Evolutionary conservation across 2,797 vertebrate genomes (phyloP).

Genomic region (Babyrousa celebensis): DNA sequence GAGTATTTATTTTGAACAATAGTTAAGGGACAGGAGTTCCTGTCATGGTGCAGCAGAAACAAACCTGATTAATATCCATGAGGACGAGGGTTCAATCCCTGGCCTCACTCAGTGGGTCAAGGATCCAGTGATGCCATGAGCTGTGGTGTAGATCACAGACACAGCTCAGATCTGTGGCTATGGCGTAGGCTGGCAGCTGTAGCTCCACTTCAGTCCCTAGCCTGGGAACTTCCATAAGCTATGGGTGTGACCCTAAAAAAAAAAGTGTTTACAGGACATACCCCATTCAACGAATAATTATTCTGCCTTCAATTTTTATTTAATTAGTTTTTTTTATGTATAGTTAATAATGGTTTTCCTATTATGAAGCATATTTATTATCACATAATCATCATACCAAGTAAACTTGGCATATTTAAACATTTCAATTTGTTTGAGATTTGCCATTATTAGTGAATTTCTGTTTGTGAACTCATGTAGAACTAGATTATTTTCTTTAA

Average conservation of each 20-base stretch:
- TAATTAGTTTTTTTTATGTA: background rate
- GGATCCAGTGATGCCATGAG: too few species aligned
- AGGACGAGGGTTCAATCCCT: too few species aligned
- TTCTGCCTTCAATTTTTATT: background rate
- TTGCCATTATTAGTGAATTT: background rate
- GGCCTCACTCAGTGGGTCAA: too few species aligned
- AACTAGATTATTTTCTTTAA: slow-evolving; percentile 28
- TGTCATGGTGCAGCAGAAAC: too few species aligned
- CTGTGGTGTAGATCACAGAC: too few species aligned
- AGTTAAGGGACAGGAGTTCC: background rate
- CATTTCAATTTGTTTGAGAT: background rate
- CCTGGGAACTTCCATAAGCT: too few species aligned
- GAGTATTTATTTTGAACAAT: background rate
- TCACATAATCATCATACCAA: background rate
- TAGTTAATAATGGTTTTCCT: background rate
- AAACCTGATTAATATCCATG: too few species aligned
- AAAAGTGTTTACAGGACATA: background rate
- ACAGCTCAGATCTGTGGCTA: too few species aligned
- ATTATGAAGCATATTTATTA: background rate
- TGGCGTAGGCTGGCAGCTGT: too few species aligned
- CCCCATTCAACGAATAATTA: background rate
- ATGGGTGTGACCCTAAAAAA: too few species aligned
- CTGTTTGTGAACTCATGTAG: background rate
- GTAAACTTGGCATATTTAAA: background rate
- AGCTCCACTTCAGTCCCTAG: too few species aligned